Conservation (phyloP, 1,140 invertebrate species). For the Hylaeus volcanicus region DNA sequence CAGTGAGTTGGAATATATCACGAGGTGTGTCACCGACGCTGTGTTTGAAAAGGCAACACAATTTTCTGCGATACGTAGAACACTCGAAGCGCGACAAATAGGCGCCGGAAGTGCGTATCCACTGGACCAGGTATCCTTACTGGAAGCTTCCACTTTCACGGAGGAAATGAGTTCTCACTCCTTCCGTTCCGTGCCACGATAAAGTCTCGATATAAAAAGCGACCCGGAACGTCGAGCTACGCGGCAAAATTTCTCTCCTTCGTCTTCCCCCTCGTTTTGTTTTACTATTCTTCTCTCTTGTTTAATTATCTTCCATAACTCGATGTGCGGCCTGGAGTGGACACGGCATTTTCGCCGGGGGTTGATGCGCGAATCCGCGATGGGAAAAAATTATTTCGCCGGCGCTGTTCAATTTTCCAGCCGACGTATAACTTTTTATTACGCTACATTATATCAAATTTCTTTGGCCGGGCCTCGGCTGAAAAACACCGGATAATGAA, state of each 20-base stretch:
- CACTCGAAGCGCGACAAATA: constrained; percentile 61
- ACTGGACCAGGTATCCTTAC: constrained; percentile 74
- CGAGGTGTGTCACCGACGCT: constrained; percentile 40
- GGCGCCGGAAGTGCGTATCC: constrained; percentile 71
- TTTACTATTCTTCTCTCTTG: neutral
- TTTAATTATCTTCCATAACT: neutral
- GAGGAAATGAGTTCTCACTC: constrained; percentile 59
- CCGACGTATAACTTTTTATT: constrained; percentile 43
- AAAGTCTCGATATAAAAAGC: constrained; percentile 21
- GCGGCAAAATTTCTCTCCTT: neutral
- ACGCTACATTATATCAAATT: constrained; percentile 61
- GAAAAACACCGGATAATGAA: constrained; percentile 55
- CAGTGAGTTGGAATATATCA: constrained; percentile 9
- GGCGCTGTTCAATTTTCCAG: constrained; percentile 41
- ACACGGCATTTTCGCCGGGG: neutral
- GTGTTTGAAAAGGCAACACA: constrained; percentile 49
- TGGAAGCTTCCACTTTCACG: constrained; percentile 65
- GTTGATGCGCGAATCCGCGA: neutral
- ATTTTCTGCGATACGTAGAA: constrained; percentile 53
- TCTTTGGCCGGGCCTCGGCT: constrained; percentile 29
- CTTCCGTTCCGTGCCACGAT: constrained; percentile 54
- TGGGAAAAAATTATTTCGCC: constrained; percentile 32
- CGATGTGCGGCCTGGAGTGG: neutral
- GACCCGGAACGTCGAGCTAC: neutral
- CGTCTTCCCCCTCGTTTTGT: too few species aligned